Evolutionary conservation across 1,140 invertebrate species (phyloP).

Genomic region (Phymorhynchus buccinoides): DNA sequence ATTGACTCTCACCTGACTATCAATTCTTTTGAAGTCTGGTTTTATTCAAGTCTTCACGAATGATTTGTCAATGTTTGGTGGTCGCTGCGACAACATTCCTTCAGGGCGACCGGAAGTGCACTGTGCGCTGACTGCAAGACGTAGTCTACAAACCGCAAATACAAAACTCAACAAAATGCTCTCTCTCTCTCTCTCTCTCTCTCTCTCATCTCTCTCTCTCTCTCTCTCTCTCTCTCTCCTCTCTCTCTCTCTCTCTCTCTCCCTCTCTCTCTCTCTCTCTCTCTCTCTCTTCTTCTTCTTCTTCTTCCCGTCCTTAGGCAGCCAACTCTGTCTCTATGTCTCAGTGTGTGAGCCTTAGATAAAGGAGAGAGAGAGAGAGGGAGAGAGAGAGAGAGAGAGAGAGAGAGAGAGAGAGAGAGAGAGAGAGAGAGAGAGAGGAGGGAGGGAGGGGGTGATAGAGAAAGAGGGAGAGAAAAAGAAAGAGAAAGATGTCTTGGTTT

Average conservation of each 20-base stretch:
- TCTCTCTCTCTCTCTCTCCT: background rate
- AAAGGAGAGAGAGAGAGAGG: background rate
- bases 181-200: no score
- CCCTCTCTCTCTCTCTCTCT: background rate
- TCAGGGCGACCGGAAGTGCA: no score
- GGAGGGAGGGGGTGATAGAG: background rate
- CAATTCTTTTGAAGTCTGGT: no score
- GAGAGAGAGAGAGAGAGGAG: background rate
- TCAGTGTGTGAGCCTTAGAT: background rate
- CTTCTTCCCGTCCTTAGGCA: background rate
- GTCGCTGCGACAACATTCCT: no score
- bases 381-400: slow-evolving; percentile 1
- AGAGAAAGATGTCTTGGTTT: background rate
- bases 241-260: background rate
- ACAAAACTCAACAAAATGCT: no score
- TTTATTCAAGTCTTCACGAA: no score
- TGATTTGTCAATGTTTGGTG: no score
- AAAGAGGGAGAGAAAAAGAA: background rate
- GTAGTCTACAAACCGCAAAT: no score
- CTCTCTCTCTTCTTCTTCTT: background rate
- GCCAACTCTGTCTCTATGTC: background rate
- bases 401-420: slow-evolving; percentile 14
- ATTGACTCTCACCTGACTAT: no score
- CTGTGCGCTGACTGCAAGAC: no score
- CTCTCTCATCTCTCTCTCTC: background rate